Evolutionary conservation across 2,888 invertebrate genomes (phyloP).

Genomic region (Patella caerulea): DNA sequence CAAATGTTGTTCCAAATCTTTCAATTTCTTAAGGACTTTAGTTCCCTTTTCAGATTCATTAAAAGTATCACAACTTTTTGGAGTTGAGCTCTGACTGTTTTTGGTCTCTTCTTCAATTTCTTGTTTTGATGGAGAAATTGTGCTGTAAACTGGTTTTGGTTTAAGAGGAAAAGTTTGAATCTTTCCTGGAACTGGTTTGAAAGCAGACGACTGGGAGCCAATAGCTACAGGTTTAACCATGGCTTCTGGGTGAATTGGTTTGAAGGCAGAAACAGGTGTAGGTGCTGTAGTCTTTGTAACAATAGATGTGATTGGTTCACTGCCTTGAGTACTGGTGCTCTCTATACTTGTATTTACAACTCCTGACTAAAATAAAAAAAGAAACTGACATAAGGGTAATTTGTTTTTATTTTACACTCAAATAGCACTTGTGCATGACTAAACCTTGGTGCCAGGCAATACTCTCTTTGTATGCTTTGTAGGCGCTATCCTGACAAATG

Average conservation of each 20-base stretch:
- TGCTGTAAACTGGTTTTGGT: constrained; percentile 17
- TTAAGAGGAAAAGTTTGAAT: constrained; percentile 23
- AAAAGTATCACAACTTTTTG: constrained; percentile 23
- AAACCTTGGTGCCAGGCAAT: no score
- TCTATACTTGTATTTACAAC: not conserved
- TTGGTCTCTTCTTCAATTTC: constrained; percentile 35
- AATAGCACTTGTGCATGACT: no score
- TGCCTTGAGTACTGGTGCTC: not conserved
- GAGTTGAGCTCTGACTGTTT: constrained; percentile 34
- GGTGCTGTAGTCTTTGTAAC: constrained; percentile 20
- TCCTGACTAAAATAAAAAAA: not conserved
- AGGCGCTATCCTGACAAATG: no score
- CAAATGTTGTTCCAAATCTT: constrained; percentile 64
- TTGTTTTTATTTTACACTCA: not conserved
- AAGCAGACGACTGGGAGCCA: constrained; percentile 46
- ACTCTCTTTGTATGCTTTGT: no score
- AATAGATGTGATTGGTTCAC: not conserved
- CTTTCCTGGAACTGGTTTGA: constrained; percentile 54
- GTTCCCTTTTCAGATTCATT: constrained; percentile 33
- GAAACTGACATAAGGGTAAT: not conserved
- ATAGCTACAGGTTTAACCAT: constrained; percentile 33
- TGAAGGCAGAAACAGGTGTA: constrained; percentile 38
- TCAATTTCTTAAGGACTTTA: constrained; percentile 60
- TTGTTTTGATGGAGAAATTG: constrained; percentile 19
- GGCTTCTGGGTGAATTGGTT: constrained; percentile 43